Evolutionary conservation across 2,888 invertebrate species (phyloP), one percentile per base, ranked within the genome.

Genomic region (Sipha maydis): DNA sequence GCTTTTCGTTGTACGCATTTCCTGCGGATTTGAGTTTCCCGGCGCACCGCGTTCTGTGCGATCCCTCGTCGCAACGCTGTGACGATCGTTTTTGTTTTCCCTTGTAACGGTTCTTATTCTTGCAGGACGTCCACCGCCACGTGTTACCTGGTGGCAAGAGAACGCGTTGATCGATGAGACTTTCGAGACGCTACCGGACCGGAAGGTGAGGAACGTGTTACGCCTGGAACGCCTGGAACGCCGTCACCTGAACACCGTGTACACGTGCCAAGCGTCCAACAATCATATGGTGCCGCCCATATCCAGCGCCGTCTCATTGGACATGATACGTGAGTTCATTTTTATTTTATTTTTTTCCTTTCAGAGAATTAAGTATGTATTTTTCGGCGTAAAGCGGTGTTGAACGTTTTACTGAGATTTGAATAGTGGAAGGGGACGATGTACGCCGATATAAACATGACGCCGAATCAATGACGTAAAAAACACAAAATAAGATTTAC

Each of bases 61-160:
- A n/a, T n/a, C n/a, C n/a, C n/a, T n/a, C n/a, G n/a, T n/a, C n/a
- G n/a, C n/a, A n/a, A n/a, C n/a, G n/a, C n/a, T n/a, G n/a, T n/a
- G 34, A 34, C 34, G 34, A 34, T 34, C 38, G 38, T 41, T 41
- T 41, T 9, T 8, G 41, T 11, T 9, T 14, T 48, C 11, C 14
- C 11, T 48, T 48, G 48, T 48, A 48, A 48, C 48, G 1, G 14
- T 14, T 14, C 48, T 14, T 2, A 14, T 48, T 48, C 11, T 48
- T 3, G 48, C 92, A 96, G 96, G 96, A 90, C 94, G 95, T 89
- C 96, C 96, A 0, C 93, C 94, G 31, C 96, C 96, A 0, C 93
- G 94, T 9, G 95, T 96, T 90, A 95, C 95, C 89, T 96, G 96
- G 96, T 96, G 95, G 94, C 95, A 95, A 89, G 96, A 95, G 90